Evolutionary conservation across 37 sponge, comb jelly and placozoan genomes (phyloP).

Genomic region (Petrosia ficiformis): DNA sequence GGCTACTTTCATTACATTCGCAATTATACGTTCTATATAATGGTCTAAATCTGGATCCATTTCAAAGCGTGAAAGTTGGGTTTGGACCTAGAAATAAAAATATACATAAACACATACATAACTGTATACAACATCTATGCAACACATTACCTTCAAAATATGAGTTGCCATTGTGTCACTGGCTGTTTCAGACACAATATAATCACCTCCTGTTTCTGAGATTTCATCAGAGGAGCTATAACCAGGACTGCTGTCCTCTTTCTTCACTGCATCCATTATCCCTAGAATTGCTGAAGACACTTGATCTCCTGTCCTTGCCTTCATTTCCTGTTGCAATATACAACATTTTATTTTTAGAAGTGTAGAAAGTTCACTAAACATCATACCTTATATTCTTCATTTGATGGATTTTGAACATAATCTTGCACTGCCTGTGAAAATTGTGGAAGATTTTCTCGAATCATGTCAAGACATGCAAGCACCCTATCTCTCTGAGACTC

Average conservation of each 20-base stretch:
- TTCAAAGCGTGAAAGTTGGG: no score
- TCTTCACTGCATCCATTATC: slow-evolving; percentile 43
- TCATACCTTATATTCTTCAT: no score
- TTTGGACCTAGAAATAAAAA: no score
- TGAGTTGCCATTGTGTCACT: not conserved
- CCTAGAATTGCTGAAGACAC: slow-evolving; percentile 18
- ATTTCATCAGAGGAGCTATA: slow-evolving; percentile 31
- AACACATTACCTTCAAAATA: not conserved
- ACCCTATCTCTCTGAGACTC: slow-evolving; percentile 42
- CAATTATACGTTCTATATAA: slow-evolving; percentile 60
- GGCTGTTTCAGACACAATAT: not conserved
- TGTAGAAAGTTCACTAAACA: not conserved
- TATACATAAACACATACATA: no score
- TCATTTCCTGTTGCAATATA: slow-evolving; percentile 18
- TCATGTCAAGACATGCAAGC: slow-evolving; percentile 17
- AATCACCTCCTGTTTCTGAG: slow-evolving; percentile 2
- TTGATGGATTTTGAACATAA: slow-evolving; percentile 51
- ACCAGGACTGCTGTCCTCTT: slow-evolving; percentile 8
- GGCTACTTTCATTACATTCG: slow-evolving; percentile 80
- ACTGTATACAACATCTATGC: no score
- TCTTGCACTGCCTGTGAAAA: slow-evolving; percentile 63
- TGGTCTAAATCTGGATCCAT: slow-evolving; percentile 56
- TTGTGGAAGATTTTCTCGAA: slow-evolving; percentile 57
- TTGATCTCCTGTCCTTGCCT: slow-evolving; percentile 3
- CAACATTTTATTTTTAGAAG: not conserved